These are phyloP conservation scores for Sitobion miscanthi DNA, from an alignment of 1,140 invertebrate genomes.

Conservation along the genomic window DNA sequence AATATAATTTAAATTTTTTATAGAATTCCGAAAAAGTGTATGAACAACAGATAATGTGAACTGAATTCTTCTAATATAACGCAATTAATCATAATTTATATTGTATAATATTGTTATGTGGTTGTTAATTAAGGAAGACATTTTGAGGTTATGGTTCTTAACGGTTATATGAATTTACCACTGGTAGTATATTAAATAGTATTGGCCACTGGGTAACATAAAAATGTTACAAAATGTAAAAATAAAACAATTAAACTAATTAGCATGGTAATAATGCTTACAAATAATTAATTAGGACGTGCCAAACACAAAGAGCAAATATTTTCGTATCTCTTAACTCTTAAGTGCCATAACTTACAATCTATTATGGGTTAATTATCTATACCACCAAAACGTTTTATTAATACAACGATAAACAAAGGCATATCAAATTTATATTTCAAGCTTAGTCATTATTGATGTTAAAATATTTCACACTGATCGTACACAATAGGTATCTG, in stretches of 20 bases:
- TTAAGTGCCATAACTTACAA: neutral
- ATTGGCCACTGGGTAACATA: neutral
- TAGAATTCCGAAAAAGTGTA: neutral
- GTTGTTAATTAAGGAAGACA: conserved; percentile 8
- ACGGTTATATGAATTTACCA: neutral
- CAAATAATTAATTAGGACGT: neutral
- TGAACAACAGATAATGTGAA: neutral
- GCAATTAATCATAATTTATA: neutral
- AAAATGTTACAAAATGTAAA: neutral
- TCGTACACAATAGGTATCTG: neutral
- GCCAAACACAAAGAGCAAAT: neutral
- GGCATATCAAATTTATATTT: neutral
- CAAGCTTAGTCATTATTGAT: neutral
- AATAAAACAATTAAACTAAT: neutral
- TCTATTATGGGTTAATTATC: neutral
- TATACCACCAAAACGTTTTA: neutral
- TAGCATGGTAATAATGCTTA: neutral
- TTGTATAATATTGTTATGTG: neutral
- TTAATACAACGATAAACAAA: neutral
- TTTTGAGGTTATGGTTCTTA: neutral
- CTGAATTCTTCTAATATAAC: neutral
- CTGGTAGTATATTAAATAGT: neutral
- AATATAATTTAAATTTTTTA: conserved; percentile 5
- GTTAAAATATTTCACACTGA: neutral
- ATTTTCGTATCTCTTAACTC: neutral